Evolutionary conservation across 2,797 vertebrate genomes (phyloP).

Genomic region (Bradypodion pumilum): DNA sequence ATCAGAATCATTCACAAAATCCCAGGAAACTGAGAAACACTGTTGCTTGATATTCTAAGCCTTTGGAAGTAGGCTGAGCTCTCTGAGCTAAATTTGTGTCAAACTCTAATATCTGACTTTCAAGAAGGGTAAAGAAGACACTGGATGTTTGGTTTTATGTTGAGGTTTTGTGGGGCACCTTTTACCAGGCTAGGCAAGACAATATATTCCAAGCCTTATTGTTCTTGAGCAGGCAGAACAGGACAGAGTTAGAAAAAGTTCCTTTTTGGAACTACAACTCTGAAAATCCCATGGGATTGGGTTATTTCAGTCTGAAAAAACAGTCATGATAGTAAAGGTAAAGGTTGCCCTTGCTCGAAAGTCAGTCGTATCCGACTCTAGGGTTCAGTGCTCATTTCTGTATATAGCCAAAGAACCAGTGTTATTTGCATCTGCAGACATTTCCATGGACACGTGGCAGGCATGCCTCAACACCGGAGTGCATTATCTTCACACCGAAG

Average conservation of each 20-base stretch:
- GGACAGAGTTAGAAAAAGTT: neutral
- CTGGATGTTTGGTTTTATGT: neutral
- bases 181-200: neutral
- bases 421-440: too few species aligned
- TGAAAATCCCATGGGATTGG: neutral
- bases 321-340: too few species aligned
- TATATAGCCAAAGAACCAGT: too few species aligned
- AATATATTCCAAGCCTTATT: neutral
- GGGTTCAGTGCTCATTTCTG: too few species aligned
- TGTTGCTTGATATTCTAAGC: constrained; percentile 14
- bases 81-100: neutral
- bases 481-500: too few species aligned
- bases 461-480: too few species aligned
- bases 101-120: neutral
- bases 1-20: constrained; percentile 22
- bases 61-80: neutral
- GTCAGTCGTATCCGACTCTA: too few species aligned
- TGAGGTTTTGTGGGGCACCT: neutral
- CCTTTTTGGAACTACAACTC: neutral
- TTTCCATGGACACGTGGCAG: too few species aligned
- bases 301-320: too few species aligned
- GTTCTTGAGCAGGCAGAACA: neutral
- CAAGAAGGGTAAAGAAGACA: neutral
- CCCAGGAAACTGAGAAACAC: neutral
- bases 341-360: too few species aligned